Evolutionary conservation across 2,888 invertebrate species (phyloP).

Genomic region (Melanostoma mellinum): DNA sequence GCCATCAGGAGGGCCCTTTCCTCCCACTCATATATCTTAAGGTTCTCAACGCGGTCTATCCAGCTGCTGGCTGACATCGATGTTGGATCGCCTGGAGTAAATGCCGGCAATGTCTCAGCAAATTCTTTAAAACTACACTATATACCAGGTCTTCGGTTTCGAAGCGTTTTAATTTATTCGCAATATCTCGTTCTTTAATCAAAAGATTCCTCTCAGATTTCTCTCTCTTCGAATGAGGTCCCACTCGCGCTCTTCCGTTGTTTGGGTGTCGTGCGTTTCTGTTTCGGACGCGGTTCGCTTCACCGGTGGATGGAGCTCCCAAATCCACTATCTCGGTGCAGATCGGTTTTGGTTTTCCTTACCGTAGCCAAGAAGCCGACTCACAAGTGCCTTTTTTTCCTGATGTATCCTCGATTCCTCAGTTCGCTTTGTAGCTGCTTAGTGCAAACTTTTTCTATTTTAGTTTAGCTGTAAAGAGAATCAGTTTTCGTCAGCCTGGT

Average conservation of each 20-base stretch:
- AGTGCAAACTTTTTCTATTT: slow-evolving; percentile 19
- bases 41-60: not conserved
- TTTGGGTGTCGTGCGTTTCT: too few species aligned
- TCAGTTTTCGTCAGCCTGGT: not conserved
- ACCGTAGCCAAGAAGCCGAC: too few species aligned
- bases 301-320: not conserved
- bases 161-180: not conserved
- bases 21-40: slow-evolving; percentile 21
- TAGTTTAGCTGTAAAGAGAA: slow-evolving; percentile 2
- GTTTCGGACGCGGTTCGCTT: too few species aligned
- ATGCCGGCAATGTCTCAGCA: too few species aligned
- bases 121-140: too few species aligned
- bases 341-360: too few species aligned
- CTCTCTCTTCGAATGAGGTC: too few species aligned
- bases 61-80: not conserved
- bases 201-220: not conserved
- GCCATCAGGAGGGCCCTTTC: slow-evolving; percentile 17
- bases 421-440: slow-evolving; percentile 23
- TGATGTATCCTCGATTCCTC: slow-evolving; percentile 16
- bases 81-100: too few species aligned
- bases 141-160: not conserved
- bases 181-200: not conserved
- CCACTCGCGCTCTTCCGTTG: too few species aligned
- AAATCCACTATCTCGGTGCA: not conserved
- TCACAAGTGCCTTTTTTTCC: not conserved